Evolutionary conservation across 2,888 invertebrate species (phyloP).

Genomic region (Hydrotaea cyrtoneurina): DNA sequence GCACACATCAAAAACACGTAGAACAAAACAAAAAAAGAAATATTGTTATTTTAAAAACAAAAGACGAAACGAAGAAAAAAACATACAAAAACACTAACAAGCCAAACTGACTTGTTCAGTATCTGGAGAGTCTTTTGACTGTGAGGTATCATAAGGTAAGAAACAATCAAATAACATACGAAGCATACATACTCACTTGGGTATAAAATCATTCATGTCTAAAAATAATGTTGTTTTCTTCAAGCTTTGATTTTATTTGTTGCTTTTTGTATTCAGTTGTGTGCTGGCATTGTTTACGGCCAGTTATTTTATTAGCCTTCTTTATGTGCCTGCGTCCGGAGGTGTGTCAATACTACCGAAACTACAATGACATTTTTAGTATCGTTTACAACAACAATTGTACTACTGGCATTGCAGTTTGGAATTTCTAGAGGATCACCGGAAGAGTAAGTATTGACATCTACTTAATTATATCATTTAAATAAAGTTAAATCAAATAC

Average conservation of each 20-base stretch:
- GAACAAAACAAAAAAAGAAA: not conserved
- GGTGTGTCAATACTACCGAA: not conserved
- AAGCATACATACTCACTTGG: not conserved
- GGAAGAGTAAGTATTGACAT: conserved; percentile 59
- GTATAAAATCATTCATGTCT: conserved; percentile 19
- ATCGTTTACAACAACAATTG: conserved; percentile 30
- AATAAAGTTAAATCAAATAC: no score
- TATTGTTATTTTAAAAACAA: not conserved
- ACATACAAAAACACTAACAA: conserved; percentile 38
- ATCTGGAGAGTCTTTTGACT: conserved; percentile 34
- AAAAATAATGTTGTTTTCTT: conserved; percentile 33
- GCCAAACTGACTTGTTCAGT: conserved; percentile 38
- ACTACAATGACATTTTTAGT: conserved; percentile 41
- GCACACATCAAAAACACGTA: not conserved
- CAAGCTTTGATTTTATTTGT: conserved; percentile 34
- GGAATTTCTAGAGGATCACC: conserved; percentile 43
- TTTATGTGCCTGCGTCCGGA: conserved; percentile 29
- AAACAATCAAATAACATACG: not conserved
- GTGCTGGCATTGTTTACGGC: conserved; percentile 40
- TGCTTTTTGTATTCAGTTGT: conserved; percentile 34
- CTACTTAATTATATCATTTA: not conserved
- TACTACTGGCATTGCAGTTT: conserved; percentile 49
- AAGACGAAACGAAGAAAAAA: not conserved
- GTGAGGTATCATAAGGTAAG: conserved; percentile 20
- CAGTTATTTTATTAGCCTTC: conserved; percentile 30